phyloP scores from a whole-genome alignment of 1,140 invertebrate species.

The Druon quercuslanigerum region DNA sequence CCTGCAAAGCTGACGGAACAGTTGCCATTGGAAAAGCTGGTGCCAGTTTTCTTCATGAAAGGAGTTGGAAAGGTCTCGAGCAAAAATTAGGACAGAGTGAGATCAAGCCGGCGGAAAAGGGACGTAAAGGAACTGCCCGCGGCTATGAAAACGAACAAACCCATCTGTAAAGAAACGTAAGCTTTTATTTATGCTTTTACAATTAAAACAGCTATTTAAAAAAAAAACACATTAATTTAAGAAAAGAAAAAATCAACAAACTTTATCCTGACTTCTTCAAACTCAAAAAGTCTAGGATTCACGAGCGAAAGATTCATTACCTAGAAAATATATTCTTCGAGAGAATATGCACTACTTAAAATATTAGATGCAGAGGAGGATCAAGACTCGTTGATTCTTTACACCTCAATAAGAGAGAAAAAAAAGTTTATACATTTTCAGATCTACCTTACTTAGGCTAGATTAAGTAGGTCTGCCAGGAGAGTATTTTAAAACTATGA shows the following conservation, averaged over 20 bases:
- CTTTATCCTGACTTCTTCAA: conserved; percentile 1
- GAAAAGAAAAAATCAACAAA: conserved; percentile 18
- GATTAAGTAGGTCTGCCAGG: background rate
- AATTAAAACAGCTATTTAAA: conserved; percentile 13
- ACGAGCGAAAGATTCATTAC: no score
- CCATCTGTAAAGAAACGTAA: conserved; percentile 23
- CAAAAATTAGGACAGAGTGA: conserved; percentile 82
- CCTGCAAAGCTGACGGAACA: conserved; percentile 63
- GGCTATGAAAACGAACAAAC: conserved; percentile 66
- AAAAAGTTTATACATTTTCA: background rate
- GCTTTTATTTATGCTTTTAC: background rate
- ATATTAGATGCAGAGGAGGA: background rate
- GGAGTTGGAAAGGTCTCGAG: conserved; percentile 85
- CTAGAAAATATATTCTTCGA: background rate
- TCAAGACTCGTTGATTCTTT: background rate
- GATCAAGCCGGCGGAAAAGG: conserved; percentile 77
- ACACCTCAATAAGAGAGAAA: background rate
- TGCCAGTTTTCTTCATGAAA: conserved; percentile 78
- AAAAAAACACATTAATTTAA: conserved; percentile 6
- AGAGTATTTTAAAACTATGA: conserved; percentile 1
- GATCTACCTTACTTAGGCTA: background rate
- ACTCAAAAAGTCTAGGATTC: background rate
- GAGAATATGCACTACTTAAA: background rate
- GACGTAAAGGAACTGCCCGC: conserved; percentile 80
- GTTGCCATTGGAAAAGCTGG: conserved; percentile 76